Conservation (phyloP, 37 sponge, comb jelly and placozoan species). For the Spongilla lacustris region DNA sequence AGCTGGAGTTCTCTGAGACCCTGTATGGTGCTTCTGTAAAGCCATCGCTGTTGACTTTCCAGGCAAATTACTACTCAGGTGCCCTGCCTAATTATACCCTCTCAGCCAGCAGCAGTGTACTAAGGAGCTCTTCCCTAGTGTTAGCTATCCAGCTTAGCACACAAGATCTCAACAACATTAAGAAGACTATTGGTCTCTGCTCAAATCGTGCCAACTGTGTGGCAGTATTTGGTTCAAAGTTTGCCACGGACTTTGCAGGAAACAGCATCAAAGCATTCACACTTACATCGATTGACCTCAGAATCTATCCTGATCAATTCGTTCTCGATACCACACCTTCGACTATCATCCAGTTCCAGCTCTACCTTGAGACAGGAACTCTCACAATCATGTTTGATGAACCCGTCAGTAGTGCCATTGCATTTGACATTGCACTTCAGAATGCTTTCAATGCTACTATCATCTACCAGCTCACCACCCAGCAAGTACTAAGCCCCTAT, state of each 20-base stretch:
- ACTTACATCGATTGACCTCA: not conserved
- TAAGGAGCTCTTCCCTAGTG: constrained; percentile 58
- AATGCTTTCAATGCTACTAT: constrained; percentile 65
- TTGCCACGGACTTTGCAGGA: constrained; percentile 89
- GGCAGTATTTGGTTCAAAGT: constrained; percentile 41
- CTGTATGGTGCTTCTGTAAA: constrained; percentile 83
- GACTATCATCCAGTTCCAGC: constrained; percentile 45
- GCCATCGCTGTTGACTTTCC: constrained; percentile 48
- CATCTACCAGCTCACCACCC: constrained; percentile 55
- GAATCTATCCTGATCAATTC: constrained; percentile 33
- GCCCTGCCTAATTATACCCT: constrained; percentile 17
- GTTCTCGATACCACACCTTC: constrained; percentile 68
- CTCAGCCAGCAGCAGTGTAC: constrained; percentile 55
- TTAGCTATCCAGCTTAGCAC: constrained; percentile 46
- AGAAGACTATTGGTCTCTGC: constrained; percentile 54
- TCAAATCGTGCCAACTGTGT: constrained; percentile 34
- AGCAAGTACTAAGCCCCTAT: not conserved
- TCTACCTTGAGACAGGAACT: constrained; percentile 67
- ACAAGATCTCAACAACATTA: constrained; percentile 76
- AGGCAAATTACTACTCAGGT: not conserved
- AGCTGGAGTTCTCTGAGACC: constrained; percentile 83
- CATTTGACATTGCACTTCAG: constrained; percentile 63
- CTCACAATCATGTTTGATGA: constrained; percentile 81
- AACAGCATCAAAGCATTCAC: constrained; percentile 60
- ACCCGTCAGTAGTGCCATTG: constrained; percentile 37